Evolutionary conservation across 1,140 invertebrate species (phyloP).

Genomic region (Microplitis demolitor): DNA sequence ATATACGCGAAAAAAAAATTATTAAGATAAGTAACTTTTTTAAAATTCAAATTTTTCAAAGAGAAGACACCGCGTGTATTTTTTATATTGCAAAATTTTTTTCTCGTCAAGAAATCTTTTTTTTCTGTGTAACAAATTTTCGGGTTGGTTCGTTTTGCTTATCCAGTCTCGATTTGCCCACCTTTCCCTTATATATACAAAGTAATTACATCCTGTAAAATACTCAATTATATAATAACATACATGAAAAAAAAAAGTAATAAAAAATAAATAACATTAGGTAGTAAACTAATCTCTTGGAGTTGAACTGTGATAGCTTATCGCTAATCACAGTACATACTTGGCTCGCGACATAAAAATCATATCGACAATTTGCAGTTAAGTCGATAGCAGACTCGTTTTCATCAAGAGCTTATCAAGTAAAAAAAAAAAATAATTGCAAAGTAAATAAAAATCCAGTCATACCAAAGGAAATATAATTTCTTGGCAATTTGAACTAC

Average conservation of each 20-base stretch:
- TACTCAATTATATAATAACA: background rate
- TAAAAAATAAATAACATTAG: background rate
- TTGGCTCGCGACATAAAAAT: background rate
- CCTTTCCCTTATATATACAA: background rate
- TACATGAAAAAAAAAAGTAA: background rate
- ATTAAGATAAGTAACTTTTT: too few relatives aligned
- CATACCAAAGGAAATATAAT: background rate
- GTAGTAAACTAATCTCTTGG: background rate
- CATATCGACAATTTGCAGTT: background rate
- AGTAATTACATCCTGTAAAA: background rate
- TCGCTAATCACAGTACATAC: background rate
- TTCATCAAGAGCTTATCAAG: background rate
- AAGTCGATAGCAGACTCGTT: background rate
- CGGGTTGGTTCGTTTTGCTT: too few relatives aligned
- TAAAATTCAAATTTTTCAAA: too few relatives aligned
- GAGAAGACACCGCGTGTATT: too few relatives aligned
- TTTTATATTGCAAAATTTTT: too few relatives aligned
- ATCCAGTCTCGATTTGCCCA: too few relatives aligned
- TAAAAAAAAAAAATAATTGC: background rate
- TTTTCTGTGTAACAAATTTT: too few relatives aligned
- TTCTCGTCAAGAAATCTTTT: too few relatives aligned
- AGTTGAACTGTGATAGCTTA: slow-evolving; percentile 3
- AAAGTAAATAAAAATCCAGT: background rate
- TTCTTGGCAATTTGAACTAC: background rate
- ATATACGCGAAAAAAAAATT: too few relatives aligned